These are phyloP conservation scores for Meiosimyza platycephala DNA, from an alignment of 2,888 invertebrate genomes.

Conservation along the genomic window DNA sequence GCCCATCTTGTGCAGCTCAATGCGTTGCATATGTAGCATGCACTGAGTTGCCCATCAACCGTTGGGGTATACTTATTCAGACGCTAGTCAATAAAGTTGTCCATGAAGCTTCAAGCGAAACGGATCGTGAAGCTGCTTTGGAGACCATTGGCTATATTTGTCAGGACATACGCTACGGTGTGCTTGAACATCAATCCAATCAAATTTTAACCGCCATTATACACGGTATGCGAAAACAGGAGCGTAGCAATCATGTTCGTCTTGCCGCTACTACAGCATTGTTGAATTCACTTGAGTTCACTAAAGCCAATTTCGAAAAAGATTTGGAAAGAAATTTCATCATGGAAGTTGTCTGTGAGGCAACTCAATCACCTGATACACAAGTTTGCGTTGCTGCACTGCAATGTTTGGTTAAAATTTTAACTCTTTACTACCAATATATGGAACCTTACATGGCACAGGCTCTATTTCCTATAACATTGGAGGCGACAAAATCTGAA, in stretches of 20 bases:
- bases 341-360: slow-evolving; percentile 99
- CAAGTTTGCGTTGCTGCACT: slow-evolving; percentile 96
- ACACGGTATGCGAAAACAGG: slow-evolving; percentile 96
- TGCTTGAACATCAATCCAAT: slow-evolving; percentile 91
- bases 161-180: slow-evolving; percentile 96
- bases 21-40: slow-evolving; percentile 99
- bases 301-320: slow-evolving; percentile 97
- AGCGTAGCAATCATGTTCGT: slow-evolving; percentile 92
- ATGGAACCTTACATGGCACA: slow-evolving; percentile 99
- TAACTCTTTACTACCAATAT: slow-evolving; percentile 97
- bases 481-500: slow-evolving; percentile 98
- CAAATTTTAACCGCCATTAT: slow-evolving; percentile 98
- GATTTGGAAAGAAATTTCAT: slow-evolving; percentile 98
- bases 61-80: slow-evolving; percentile 93
- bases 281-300: slow-evolving; percentile 97
- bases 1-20: slow-evolving; percentile 98
- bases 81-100: slow-evolving; percentile 92
- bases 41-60: slow-evolving; percentile 90
- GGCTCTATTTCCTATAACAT: slow-evolving; percentile 96
- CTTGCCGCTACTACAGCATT: slow-evolving; percentile 97
- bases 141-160: slow-evolving; percentile 98
- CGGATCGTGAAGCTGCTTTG: slow-evolving; percentile 95
- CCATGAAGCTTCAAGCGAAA: slow-evolving; percentile 85
- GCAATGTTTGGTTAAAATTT: slow-evolving; percentile 97
- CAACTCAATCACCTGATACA: slow-evolving; percentile 92